Conservation (phyloP, 1,140 invertebrate species). For the Trichonephila clavipes region DNA sequence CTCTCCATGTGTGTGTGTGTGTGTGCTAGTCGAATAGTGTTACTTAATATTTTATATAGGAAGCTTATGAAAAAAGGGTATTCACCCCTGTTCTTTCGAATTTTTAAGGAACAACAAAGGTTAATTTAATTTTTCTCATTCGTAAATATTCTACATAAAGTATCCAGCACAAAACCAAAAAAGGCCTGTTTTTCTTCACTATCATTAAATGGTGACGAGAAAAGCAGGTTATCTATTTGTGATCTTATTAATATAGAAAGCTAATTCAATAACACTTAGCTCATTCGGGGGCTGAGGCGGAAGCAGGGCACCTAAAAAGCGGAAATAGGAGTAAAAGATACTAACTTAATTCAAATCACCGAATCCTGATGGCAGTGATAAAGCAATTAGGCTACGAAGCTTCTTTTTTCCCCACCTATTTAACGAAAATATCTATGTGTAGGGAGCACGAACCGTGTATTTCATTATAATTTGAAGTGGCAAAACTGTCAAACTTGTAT, state of each 20-base stretch:
- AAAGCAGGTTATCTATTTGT: background rate
- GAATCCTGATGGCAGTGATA: background rate
- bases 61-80: background rate
- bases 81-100: background rate
- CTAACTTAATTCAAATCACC: background rate
- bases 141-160: background rate
- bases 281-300: background rate
- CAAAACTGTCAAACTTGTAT: background rate
- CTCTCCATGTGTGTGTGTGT: too few relatives aligned
- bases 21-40: too few relatives aligned
- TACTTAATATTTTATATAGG: too few relatives aligned
- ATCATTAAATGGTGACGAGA: background rate
- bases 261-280: conserved; percentile 1
- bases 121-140: background rate
- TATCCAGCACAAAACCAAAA: background rate
- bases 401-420: background rate
- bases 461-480: background rate
- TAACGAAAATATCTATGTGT: background rate
- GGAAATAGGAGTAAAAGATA: background rate
- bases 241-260: conserved; percentile 42
- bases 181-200: conserved; percentile 23
- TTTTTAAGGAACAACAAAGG: background rate
- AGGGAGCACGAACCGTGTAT: background rate
- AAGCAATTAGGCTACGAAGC: background rate
- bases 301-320: background rate